Base-by-base conservation (phyloP, 2,797 vertebrate genomes). In the Oreochromis mossambicus region DNA sequence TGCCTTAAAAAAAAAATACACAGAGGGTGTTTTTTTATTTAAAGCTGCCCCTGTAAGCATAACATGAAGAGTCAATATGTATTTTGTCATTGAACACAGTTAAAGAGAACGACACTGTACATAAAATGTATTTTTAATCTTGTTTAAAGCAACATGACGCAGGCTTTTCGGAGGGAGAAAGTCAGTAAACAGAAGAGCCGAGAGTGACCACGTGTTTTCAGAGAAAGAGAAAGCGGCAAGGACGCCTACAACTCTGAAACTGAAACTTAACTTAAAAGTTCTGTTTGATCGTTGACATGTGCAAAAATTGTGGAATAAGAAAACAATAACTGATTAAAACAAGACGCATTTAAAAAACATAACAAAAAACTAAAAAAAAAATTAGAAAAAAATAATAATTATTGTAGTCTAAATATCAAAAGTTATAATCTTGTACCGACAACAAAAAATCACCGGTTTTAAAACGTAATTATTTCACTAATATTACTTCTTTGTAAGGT, bases 171-270 rank as follows among this genome's bases (percentile, higher is more conserved):
- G 8, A 26, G 73, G 88, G 87, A 63, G 83, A 19, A 0, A 15
- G 48, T 2, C 50, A 6, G 0, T 19, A 0, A 0, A 1, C 3
- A n/a, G 83, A 92, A 89, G 48, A 88, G 93, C 94, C 2, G 0
- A 1, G 0, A 2, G 54, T 19, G 50, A 86, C 86, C 96, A 96
- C 95, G 92, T 97, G 96, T 86, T 97, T 96, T 97, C 95, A 91
- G 86, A 93, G 96, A 97, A 97, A 93, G 83, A 75, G 94, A 96
- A 94, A 95, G 86, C 38, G 79, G 34, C 1, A 0, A 1, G 1
- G 1, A 24, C 12, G 1, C 5, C 24, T 75, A 3, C 6, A 11
- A 6, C 24, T 70, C 41, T 81, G 88, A 91, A 87, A 91, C 75
- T 85, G n/a, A 94, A 91, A 85, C 78, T 2, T 78, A 84, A 79